Evolutionary conservation across 2,797 vertebrate genomes (phyloP).

Genomic region (Helarctos malayanus): DNA sequence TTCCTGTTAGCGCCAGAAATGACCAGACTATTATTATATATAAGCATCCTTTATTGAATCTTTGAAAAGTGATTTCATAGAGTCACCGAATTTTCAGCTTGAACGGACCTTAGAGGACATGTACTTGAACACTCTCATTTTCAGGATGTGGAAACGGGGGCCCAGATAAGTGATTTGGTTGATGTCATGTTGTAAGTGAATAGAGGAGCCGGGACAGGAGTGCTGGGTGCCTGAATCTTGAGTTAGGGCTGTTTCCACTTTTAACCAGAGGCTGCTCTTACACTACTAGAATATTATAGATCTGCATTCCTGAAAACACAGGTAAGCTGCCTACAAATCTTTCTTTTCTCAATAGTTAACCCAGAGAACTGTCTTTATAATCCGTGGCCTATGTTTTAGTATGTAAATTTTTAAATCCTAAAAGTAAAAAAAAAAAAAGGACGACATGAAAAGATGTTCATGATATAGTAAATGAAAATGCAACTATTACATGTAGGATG

Average conservation of each 20-base stretch:
- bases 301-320: conserved; percentile 37
- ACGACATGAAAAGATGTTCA: neutral
- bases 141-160: conserved; percentile 51
- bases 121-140: conserved; percentile 64
- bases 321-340: neutral
- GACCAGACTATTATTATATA: conserved; percentile 66
- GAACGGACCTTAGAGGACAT: conserved; percentile 64
- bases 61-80: conserved; percentile 76
- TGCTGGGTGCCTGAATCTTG: neutral
- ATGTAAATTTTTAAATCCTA: neutral
- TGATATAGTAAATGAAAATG: conserved; percentile 38
- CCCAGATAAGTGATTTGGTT: conserved; percentile 71
- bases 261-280: conserved; percentile 2
- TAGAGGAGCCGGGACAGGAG: neutral
- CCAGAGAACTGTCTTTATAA: conserved; percentile 43
- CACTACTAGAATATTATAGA: neutral
- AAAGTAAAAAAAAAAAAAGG: neutral
- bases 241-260: conserved; percentile 15
- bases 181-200: conserved; percentile 68
- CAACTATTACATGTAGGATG: neutral
- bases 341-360: conserved; percentile 20
- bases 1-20: conserved; percentile 63
- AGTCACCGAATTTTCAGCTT: conserved; percentile 66
- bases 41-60: conserved; percentile 74
- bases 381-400: conserved; percentile 27